Evolutionary conservation across 2,797 vertebrate genomes (phyloP).

Genomic region (Crenuchus spilurus): DNA sequence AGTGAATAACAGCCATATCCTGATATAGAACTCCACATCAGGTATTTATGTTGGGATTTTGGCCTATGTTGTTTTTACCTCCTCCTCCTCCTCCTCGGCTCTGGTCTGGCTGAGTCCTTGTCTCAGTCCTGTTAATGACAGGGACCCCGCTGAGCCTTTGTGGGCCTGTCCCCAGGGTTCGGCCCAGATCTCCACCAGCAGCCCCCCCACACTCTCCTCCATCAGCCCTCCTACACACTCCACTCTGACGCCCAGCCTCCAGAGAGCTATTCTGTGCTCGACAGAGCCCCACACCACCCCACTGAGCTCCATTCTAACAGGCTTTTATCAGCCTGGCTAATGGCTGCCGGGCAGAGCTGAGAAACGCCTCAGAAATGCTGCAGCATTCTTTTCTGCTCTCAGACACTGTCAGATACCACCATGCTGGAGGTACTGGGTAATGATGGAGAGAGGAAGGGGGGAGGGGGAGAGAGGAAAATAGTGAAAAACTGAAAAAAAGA

Average conservation of each 20-base stretch:
- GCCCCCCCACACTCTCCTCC: conserved; percentile 28
- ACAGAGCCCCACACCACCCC: conserved; percentile 43
- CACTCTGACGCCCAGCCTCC: conserved; percentile 49
- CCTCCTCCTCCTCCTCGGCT: conserved; percentile 9
- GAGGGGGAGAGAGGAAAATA: not conserved
- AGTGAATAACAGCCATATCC: not conserved
- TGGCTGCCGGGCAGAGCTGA: conserved; percentile 52
- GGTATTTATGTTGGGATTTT: conserved; percentile 45
- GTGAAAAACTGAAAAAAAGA: not conserved
- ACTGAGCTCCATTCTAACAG: conserved; percentile 48
- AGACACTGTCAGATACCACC: conserved; percentile 38
- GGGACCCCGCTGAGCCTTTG: conserved; percentile 68
- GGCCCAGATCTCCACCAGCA: conserved; percentile 41
- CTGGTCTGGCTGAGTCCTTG: conserved; percentile 45
- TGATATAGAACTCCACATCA: conserved; percentile 11
- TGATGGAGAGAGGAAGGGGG: conserved; percentile 45
- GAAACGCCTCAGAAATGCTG: conserved; percentile 48
- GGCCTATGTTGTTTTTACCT: not conserved
- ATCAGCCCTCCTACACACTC: conserved; percentile 51
- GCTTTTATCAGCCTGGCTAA: conserved; percentile 57
- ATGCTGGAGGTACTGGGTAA: conserved; percentile 45
- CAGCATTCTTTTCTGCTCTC: conserved; percentile 39
- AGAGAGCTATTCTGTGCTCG: conserved; percentile 52
- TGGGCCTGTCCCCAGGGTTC: conserved; percentile 54
- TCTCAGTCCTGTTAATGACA: conserved; percentile 57